Conservation (phyloP, 2,797 vertebrate species). For the Etheostoma nigrum region DNA sequence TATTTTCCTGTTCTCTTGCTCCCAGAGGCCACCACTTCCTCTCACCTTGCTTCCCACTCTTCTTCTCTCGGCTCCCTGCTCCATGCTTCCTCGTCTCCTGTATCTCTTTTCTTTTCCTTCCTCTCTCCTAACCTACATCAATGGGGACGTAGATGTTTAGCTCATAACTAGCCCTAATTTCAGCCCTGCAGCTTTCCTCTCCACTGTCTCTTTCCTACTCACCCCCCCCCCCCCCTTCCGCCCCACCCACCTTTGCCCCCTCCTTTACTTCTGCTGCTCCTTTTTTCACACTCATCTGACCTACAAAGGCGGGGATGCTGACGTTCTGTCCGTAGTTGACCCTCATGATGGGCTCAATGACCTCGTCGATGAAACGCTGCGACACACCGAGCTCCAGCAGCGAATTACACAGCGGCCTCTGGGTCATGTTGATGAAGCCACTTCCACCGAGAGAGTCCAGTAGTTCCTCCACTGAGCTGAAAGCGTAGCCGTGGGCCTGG, state of each 20-base stretch:
- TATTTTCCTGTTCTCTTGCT: conserved; percentile 55
- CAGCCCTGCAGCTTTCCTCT: background rate
- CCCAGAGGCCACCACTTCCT: conserved; percentile 48
- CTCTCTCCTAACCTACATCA: conserved; percentile 49
- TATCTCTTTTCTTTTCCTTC: conserved; percentile 16
- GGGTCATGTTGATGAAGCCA: conserved; percentile 96
- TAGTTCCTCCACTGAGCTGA: conserved; percentile 94
- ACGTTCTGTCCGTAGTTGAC: conserved; percentile 96
- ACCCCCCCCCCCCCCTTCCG: background rate
- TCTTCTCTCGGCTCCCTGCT: conserved; percentile 42
- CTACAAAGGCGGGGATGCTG: conserved; percentile 95
- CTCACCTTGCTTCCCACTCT: conserved; percentile 57
- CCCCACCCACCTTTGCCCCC: too few relatives aligned
- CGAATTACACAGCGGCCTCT: conserved; percentile 91
- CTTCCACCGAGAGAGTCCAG: conserved; percentile 92
- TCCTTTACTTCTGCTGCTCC: background rate
- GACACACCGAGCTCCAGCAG: conserved; percentile 95
- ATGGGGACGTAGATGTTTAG: background rate
- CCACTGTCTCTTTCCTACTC: conserved; percentile 9
- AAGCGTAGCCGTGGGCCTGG: conserved; percentile 95
- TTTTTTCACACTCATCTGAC: conserved; percentile 78
- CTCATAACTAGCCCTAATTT: conserved; percentile 12
- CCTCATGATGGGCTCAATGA: conserved; percentile 93
- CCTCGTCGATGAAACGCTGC: conserved; percentile 95
- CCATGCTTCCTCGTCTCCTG: conserved; percentile 25